A percentile compares a stretch with the other conserved stretches of the same genome.
Conservation (phyloP, 2,888 invertebrate genomes). For the Camponotus fellah region DNA sequence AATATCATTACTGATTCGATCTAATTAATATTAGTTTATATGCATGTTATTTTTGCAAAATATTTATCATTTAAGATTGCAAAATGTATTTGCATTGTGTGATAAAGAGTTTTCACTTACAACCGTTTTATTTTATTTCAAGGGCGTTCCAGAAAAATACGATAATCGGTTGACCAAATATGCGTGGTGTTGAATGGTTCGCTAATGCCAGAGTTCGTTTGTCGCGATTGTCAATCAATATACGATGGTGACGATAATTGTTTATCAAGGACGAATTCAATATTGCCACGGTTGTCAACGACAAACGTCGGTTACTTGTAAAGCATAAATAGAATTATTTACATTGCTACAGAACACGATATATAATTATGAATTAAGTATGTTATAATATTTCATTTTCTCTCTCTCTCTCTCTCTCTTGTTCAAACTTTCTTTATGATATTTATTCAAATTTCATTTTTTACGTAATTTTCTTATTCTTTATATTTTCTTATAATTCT, state of each 20-base stretch:
- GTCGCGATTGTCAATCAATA: conserved; percentile 66
- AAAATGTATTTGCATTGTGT: conserved; percentile 33
- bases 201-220: conserved; percentile 69
- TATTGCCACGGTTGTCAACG: conserved; percentile 64
- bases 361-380: conserved; percentile 8
- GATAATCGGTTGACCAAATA: conserved; percentile 41
- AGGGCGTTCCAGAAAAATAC: conserved; percentile 16
- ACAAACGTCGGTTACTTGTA: conserved; percentile 66
- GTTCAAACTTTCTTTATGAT: neutral
- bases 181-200: conserved; percentile 63
- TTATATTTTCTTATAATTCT: neutral
- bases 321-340: conserved; percentile 63
- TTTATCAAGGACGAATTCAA: conserved; percentile 72
- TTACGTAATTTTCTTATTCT: neutral
- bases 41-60: conserved; percentile 10
- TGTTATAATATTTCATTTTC: neutral
- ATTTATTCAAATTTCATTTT: neutral
- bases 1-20: neutral
- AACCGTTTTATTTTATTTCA: conserved; percentile 29
- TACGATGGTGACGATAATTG: conserved; percentile 70
- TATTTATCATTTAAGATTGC: neutral
- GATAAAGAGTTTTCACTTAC: neutral
- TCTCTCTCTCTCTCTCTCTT: too few relatives aligned
- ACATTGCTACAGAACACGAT: conserved; percentile 47
- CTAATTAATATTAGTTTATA: conserved; percentile 21